phyloP scores from a whole-genome alignment of 1,140 invertebrate species.

The Drosophila miranda region DNA sequence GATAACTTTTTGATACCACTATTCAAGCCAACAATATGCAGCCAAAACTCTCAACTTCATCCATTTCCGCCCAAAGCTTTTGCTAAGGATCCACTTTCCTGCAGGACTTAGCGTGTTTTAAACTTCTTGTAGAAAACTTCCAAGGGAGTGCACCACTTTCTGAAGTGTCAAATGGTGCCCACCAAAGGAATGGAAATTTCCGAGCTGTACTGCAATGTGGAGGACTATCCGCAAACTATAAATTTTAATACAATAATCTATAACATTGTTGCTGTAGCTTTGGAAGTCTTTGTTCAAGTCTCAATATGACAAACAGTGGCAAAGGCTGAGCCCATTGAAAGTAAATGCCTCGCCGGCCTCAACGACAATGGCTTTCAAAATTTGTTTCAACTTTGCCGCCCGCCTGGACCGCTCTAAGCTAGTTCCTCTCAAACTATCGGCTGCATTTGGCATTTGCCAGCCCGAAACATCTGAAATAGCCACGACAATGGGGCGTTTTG shows the following conservation, averaged over 20 bases:
- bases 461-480: constrained; percentile 14
- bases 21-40: no score
- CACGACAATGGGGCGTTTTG: constrained; percentile 45
- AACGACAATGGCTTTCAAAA: constrained; percentile 32
- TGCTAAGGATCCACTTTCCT: no score
- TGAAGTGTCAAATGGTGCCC: no score
- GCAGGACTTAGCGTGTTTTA: no score
- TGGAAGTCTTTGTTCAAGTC: constrained; percentile 11
- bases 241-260: constrained; percentile 14
- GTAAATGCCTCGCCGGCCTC: constrained; percentile 16
- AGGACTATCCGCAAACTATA: background rate
- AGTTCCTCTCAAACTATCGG: constrained; percentile 63
- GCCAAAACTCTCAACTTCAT: no score
- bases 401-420: constrained; percentile 47
- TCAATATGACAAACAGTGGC: constrained; percentile 9
- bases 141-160: no score
- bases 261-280: background rate
- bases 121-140: no score
- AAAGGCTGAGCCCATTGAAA: constrained; percentile 9
- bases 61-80: no score
- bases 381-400: constrained; percentile 66
- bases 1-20: no score
- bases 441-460: constrained; percentile 64
- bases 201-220: background rate
- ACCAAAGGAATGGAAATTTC: background rate